Evolutionary conservation across 2,113 vertebrate genomes (phyloP).

Genomic region (Percina caprodes): DNA sequence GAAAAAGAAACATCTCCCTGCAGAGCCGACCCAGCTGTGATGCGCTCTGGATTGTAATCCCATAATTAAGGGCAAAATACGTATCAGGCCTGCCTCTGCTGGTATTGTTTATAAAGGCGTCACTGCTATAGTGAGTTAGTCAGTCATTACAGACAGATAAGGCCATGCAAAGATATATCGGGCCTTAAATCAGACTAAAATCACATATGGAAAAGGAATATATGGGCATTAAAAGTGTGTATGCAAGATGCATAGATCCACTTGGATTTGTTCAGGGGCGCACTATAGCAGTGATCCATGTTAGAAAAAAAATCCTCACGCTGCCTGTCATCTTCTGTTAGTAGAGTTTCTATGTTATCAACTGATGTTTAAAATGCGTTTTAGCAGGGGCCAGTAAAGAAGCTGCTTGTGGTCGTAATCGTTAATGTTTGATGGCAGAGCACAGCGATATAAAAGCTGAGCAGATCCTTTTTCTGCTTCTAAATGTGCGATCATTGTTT

Average conservation of each 20-base stretch:
- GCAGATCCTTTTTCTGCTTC: conserved; percentile 18
- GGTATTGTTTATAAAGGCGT: conserved; percentile 26
- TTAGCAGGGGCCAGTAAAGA: conserved; percentile 16
- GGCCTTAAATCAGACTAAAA: conserved; percentile 29
- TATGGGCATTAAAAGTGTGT: conserved; percentile 11
- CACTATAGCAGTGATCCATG: background rate
- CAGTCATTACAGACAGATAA: background rate
- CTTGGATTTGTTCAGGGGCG: background rate
- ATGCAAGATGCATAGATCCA: background rate
- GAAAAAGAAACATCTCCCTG: conserved; percentile 48
- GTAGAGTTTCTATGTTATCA: background rate
- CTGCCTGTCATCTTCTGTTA: background rate
- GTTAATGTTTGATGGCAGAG: conserved; percentile 37
- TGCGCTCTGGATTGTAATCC: conserved; percentile 62
- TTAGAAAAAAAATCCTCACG: background rate
- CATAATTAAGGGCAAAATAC: conserved; percentile 57
- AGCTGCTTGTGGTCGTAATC: conserved; percentile 27
- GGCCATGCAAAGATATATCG: background rate
- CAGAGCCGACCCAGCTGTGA: conserved; percentile 55
- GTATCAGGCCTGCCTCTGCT: conserved; percentile 54
- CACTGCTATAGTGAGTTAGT: conserved; percentile 4
- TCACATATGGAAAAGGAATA: background rate
- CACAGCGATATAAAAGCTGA: conserved; percentile 18
- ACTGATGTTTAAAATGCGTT: conserved; percentile 27
- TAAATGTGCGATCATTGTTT: background rate